Base-by-base conservation (phyloP, 2,113 vertebrate genomes). In the Saimiri boliviensis region DNA sequence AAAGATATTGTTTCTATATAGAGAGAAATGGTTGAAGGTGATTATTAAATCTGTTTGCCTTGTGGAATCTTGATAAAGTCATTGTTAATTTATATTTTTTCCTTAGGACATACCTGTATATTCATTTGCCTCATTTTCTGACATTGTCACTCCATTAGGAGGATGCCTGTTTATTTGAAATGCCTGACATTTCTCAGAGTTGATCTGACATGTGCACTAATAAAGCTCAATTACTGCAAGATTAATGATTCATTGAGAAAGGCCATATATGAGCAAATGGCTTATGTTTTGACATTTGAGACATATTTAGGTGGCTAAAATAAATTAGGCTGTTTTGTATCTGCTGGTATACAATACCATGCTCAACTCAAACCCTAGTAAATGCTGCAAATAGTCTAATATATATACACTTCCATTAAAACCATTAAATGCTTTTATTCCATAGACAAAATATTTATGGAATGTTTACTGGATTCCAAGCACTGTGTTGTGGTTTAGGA, bases 101-200 rank as follows among this genome's bases (percentile, higher is more conserved):
- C 92, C 68, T 4, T 79, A 95, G 92, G 74, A 97, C 37, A 76
- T 91, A 21, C 4, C 81, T 71, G 86, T 83, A 47, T 90, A 4
- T 0, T 81, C 32, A 82, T 91, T 97, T 68, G 14, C 47, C 68
- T 93, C 56, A 25, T 70, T 96, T 97, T 97, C 86, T 97, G 96
- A 97, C 92, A 96, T 92, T 97, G 95, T 95, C 94, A 96, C 77
- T 93, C 71, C 74, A 37, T 11, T 86, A 60, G 77, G 73, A 95
- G 52, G 9, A 27, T 96, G 40, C 42, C 27, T 91, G 60, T 97
- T 94, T 97, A 94, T 98, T 97, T 98, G 97, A 97, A 88, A 95
- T 94, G 71, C 74, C 90, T 98, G 98, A 97, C 94, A 98, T 98
- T 98, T 98, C 97, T 98, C 94, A 96, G 79, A 94, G 71, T 97